A percentile compares a stretch with the other conserved stretches of the same genome.
These are phyloP conservation scores for Pangasianodon gigas DNA, from an alignment of 2,113 vertebrate genomes.

Conservation along the genomic window DNA sequence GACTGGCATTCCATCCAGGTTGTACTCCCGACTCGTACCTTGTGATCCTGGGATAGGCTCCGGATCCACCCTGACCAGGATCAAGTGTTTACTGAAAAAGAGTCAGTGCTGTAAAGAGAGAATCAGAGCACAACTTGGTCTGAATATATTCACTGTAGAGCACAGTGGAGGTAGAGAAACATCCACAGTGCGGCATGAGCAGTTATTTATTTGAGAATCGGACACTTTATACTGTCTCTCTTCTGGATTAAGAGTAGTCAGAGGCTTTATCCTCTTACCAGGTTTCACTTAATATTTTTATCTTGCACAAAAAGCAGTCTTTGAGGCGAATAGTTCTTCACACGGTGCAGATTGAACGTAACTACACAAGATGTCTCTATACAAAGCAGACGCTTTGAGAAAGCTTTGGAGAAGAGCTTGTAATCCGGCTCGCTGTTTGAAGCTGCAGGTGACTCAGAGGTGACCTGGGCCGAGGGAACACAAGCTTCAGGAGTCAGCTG, in stretches of 20 bases:
- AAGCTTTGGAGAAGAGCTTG: constrained; percentile 2
- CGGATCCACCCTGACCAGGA: background rate
- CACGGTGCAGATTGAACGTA: background rate
- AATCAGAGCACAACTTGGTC: background rate
- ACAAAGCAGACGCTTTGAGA: constrained; percentile 15
- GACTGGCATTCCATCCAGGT: background rate
- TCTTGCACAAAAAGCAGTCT: constrained; percentile 12
- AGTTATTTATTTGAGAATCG: background rate
- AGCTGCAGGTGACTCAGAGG: constrained; percentile 24
- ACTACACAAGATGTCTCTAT: constrained; percentile 6
- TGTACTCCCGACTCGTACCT: background rate
- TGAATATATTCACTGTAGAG: background rate
- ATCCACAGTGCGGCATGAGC: background rate
- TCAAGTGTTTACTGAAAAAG: background rate
- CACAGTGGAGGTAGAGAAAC: background rate
- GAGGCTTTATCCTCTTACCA: background rate
- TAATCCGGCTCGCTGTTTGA: constrained; percentile 26
- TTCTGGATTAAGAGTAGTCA: background rate
- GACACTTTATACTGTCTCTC: background rate
- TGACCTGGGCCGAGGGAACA: background rate
- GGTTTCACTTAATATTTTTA: background rate
- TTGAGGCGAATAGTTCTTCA: constrained; percentile 10
- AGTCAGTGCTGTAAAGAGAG: background rate
- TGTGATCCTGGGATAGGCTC: background rate
- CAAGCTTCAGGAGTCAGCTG: constrained; percentile 8